Conservation (phyloP, 1,140 invertebrate genomes). For the Bathynomus jamesi region DNA sequence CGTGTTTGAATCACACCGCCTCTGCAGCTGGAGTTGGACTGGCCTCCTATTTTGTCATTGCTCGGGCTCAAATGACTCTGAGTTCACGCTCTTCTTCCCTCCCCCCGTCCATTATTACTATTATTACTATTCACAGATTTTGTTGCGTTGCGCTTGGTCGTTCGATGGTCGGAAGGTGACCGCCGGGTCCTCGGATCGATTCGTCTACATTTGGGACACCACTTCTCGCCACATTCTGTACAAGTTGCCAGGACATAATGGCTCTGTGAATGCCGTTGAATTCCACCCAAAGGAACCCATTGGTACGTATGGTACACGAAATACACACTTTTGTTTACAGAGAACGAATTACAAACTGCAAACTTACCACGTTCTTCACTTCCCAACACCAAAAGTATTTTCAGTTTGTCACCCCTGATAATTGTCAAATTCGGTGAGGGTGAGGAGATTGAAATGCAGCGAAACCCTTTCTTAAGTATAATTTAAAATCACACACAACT, state of each 20-base stretch:
- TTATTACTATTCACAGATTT: conserved; percentile 54
- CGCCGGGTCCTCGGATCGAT: conserved; percentile 89
- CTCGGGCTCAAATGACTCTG: too few species aligned
- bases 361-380: not conserved
- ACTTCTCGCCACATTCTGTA: conserved; percentile 83
- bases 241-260: conserved; percentile 95
- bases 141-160: conserved; percentile 82
- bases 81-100: not conserved
- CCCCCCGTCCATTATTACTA: too few species aligned
- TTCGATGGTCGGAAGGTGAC: conserved; percentile 73
- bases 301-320: conserved; percentile 46
- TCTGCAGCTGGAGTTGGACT: too few species aligned
- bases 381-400: not conserved
- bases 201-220: conserved; percentile 96
- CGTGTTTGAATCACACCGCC: too few species aligned
- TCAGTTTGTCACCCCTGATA: not conserved
- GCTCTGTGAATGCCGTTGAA: conserved; percentile 91
- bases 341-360: not conserved
- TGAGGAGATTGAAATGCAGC: not conserved
- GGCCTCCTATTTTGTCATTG: too few species aligned
- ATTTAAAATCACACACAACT: not conserved
- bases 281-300: conserved; percentile 95
- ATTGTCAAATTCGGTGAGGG: not conserved
- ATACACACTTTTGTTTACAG: not conserved
- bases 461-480: not conserved